Evolutionary conservation across 2,797 vertebrate species (phyloP).

Genomic region (Hapalemur alaotrensis): DNA sequence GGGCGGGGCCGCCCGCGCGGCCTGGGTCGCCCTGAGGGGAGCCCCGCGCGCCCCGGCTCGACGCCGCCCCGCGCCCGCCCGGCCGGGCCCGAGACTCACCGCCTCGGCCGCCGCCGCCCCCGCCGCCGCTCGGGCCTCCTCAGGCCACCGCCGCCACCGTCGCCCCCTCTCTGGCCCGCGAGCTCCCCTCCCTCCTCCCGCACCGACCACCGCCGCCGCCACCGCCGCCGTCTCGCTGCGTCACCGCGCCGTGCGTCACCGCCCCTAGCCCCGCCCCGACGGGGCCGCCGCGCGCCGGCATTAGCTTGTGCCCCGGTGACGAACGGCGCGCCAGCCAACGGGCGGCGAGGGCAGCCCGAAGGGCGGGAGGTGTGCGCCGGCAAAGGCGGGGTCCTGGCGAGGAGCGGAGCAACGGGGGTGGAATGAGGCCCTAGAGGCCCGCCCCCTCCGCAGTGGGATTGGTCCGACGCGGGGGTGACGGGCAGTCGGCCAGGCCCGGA

Average conservation of each 20-base stretch:
- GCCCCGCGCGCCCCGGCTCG: conserved; percentile 63
- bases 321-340: conserved; percentile 54
- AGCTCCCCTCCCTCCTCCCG: conserved; percentile 68
- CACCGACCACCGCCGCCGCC: conserved; percentile 68
- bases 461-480: conserved; percentile 45
- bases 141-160: conserved; percentile 54
- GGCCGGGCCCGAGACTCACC: conserved; percentile 60
- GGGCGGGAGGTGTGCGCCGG: conserved; percentile 62
- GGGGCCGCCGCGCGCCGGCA: conserved; percentile 16
- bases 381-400: conserved; percentile 45
- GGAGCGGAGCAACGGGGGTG: conserved; percentile 5
- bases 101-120: conserved; percentile 54
- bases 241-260: conserved; percentile 72
- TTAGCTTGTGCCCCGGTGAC: conserved; percentile 48
- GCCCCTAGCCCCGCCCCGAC: conserved; percentile 57
- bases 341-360: conserved; percentile 48
- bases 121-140: conserved; percentile 47
- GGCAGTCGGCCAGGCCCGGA: not conserved
- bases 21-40: conserved; percentile 66
- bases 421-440: conserved; percentile 48
- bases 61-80: conserved; percentile 55
- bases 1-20: conserved; percentile 65
- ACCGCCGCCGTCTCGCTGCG: conserved; percentile 67
- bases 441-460: conserved; percentile 58
- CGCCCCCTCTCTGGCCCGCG: conserved; percentile 64